Conservation (phyloP, 2,888 invertebrate species). For the Nomada flava region DNA sequence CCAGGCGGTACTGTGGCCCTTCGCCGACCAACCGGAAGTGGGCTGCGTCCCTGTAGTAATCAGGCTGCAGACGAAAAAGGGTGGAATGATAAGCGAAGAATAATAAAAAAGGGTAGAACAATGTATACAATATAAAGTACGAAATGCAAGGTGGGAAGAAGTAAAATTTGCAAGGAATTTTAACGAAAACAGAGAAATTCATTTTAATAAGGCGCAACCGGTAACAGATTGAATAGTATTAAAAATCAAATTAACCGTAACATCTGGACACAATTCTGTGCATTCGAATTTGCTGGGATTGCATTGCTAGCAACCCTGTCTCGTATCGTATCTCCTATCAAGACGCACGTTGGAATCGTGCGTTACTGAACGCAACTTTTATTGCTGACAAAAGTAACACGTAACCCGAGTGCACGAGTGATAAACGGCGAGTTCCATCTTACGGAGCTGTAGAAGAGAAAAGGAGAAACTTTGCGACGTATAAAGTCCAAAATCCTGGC, state of each 20-base stretch:
- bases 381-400: constrained; percentile 53
- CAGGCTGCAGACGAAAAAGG: constrained; percentile 87
- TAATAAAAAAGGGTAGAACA: not conserved
- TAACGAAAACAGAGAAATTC: not conserved
- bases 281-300: not conserved
- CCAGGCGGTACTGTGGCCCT: constrained; percentile 92
- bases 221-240: not conserved
- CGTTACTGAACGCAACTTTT: constrained; percentile 38
- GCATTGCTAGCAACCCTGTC: not conserved
- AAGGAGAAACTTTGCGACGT: constrained; percentile 39
- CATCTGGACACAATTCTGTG: not conserved
- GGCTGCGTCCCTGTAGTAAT: constrained; percentile 94
- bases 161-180: not conserved
- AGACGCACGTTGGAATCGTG: not conserved
- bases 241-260: not conserved
- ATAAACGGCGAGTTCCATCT: constrained; percentile 6
- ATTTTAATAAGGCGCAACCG: not conserved
- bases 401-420: constrained; percentile 40
- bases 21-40: constrained; percentile 91
- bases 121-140: not conserved
- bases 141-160: not conserved
- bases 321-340: constrained; percentile 3
- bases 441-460: not conserved
- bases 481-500: constrained; percentile 30
- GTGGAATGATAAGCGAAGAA: not conserved